Evolutionary conservation across 37 sponge, comb jelly and placozoan species (phyloP), one percentile per base, ranked within the genome.

Genomic region (Diacarnus erythraeanus): DNA sequence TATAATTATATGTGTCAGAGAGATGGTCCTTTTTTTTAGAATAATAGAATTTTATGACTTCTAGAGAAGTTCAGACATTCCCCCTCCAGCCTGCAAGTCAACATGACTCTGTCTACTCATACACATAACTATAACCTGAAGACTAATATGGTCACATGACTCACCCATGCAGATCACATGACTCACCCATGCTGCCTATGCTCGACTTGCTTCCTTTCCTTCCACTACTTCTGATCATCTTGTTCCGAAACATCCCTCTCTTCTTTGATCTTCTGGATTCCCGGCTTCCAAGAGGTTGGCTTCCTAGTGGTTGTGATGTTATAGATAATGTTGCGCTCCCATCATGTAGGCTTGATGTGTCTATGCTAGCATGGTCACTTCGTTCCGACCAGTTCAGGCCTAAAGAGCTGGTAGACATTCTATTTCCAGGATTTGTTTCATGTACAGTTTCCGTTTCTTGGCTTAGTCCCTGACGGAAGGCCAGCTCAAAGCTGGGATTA

Each of bases 401-500:
- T 18, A 79, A 57, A 56, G 80, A 56, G 59, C 42, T 60, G 2
- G 72, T 59, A 27, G 81, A 72, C 1, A 40, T n/a, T 40, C 61
- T 39, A 58, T 51, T 72, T 2, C 71, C 63, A 17, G 27, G 2
- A 18, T 42, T 20, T 1, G 42, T 34, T 31, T 59, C 72, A 8
- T 40, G 1, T 2, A 12, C 57, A 27, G 23, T 68, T 12, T 69
- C 80, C 25, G 26, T 34, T 31, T 69, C 80, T 38, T 69, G 57
- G 72, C 51, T 43, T 17, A 41, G 2, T 2, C 78, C 78, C 51
- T 78, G 43, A 3, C 47, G n/a, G 42, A 57, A 37, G 18, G 84
- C 84, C 58, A 83, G 57, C 69, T 83, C 84, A 22, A 76, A 69
- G 35, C 84, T 83, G 12, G 18, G 37, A 56, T 83, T 83, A 12